Evolutionary conservation across 2,888 invertebrate genomes (phyloP).

Genomic region (Cerastis rubricosa): DNA sequence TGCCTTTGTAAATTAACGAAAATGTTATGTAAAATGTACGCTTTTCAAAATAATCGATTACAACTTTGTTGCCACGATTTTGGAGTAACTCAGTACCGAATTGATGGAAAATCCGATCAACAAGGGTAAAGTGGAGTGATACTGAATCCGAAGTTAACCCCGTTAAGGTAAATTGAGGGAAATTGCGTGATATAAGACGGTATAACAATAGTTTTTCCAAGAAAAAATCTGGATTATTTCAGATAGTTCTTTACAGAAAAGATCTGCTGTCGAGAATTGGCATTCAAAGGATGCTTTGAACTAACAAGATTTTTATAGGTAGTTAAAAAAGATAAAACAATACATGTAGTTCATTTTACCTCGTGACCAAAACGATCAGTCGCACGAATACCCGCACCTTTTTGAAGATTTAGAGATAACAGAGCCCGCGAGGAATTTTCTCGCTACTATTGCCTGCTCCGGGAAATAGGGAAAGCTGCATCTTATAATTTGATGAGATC

Average conservation of each 20-base stretch:
- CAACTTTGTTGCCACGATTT: not conserved
- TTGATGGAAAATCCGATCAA: conserved; percentile 28
- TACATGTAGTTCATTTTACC: not conserved
- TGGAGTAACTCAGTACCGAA: not conserved
- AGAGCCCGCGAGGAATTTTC: too few relatives aligned
- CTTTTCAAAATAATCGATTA: not conserved
- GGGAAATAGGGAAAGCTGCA: too few relatives aligned
- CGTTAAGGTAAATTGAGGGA: conserved; percentile 21
- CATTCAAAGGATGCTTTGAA: conserved; percentile 21
- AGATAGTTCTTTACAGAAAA: not conserved
- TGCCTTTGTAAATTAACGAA: not conserved
- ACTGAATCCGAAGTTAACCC: not conserved
- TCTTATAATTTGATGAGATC: too few relatives aligned
- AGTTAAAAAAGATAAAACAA: conserved; percentile 3
- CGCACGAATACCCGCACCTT: not conserved
- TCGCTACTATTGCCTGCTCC: too few relatives aligned
- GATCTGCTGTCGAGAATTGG: conserved; percentile 12
- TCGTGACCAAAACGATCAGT: not conserved
- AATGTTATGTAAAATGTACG: not conserved
- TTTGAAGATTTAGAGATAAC: too few relatives aligned
- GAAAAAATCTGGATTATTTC: conserved; percentile 26
- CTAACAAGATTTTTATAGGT: conserved; percentile 11
- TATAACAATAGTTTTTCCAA: conserved; percentile 13
- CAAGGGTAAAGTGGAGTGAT: conserved; percentile 4
- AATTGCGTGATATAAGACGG: not conserved